A percentile compares a stretch with the other conserved stretches of the same genome.
These are phyloP conservation scores for Alsophila aescularia DNA, from an alignment of 2,888 invertebrate genomes.

Conservation along the genomic window DNA sequence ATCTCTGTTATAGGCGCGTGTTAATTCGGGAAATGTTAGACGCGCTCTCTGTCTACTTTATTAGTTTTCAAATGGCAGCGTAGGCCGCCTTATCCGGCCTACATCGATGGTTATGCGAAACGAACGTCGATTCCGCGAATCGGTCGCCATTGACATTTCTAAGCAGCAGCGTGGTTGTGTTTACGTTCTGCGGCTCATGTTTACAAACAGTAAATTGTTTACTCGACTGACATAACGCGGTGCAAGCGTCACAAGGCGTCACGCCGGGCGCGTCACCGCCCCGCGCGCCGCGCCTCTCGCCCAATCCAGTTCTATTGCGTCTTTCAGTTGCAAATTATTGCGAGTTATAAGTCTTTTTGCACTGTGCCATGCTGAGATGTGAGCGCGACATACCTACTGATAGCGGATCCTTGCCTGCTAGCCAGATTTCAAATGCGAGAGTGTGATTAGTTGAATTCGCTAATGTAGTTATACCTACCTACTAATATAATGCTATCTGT, in stretches of 20 bases:
- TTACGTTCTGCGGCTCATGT: constrained; percentile 69
- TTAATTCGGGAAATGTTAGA: background rate
- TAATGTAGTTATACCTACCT: too few relatives aligned
- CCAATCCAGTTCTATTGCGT: constrained; percentile 70
- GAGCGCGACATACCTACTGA: background rate
- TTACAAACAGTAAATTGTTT: constrained; percentile 81
- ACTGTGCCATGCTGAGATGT: constrained; percentile 3
- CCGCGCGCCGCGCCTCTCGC: constrained; percentile 51
- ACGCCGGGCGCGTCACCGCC: constrained; percentile 45
- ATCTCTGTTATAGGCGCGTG: background rate
- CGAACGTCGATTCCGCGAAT: constrained; percentile 52
- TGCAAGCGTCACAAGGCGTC: constrained; percentile 59
- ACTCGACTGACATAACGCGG: constrained; percentile 65
- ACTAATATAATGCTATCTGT: background rate
- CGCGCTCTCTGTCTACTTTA: background rate
- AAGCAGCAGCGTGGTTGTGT: constrained; percentile 71
- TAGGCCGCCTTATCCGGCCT: constrained; percentile 4
- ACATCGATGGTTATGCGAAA: constrained; percentile 43
- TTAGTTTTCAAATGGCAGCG: constrained; percentile 1
- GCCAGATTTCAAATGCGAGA: too few relatives aligned
- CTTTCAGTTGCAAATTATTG: constrained; percentile 46
- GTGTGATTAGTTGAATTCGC: too few relatives aligned
- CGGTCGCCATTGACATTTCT: constrained; percentile 64
- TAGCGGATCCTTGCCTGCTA: too few relatives aligned
- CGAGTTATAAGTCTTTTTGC: constrained; percentile 14